Percentiles rank a stretch among this genome's conserved stretches.
Evolutionary conservation across 2,113 vertebrate species (phyloP).

Genomic region (Toxotes chatareus): DNA sequence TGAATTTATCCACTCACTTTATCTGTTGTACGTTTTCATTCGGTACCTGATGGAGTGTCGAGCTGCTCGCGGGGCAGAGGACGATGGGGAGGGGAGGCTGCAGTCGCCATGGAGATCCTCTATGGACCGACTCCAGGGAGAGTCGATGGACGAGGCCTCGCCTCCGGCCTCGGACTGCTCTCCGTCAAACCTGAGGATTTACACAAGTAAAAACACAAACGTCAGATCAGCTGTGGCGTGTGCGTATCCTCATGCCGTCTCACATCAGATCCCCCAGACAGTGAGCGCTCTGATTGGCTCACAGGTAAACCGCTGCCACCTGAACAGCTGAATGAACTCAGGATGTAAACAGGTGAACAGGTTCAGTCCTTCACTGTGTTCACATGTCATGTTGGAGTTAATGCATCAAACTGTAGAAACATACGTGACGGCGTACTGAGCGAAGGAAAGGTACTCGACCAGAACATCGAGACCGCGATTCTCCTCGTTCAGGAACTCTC

Average conservation of each 20-base stretch:
- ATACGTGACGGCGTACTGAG: slow-evolving; percentile 98
- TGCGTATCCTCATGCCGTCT: no score
- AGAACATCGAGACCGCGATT: slow-evolving; percentile 96
- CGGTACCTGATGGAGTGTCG: slow-evolving; percentile 88
- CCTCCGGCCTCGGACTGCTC: slow-evolving; percentile 90
- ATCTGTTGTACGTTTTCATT: background rate
- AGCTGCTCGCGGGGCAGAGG: slow-evolving; percentile 87
- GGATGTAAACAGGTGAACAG: no score
- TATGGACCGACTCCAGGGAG: slow-evolving; percentile 96
- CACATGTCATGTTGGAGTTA: no score
- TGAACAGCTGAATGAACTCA: no score
- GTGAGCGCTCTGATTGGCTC: no score
- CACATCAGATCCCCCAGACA: no score
- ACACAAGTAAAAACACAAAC: no score
- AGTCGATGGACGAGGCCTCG: slow-evolving; percentile 91
- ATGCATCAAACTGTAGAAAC: slow-evolving; percentile 63
- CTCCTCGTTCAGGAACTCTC: slow-evolving; percentile 98
- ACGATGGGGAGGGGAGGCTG: slow-evolving; percentile 91
- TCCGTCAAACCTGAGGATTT: slow-evolving; percentile 90
- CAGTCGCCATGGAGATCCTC: slow-evolving; percentile 96
- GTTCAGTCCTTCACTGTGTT: no score
- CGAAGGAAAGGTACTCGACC: slow-evolving; percentile 97
- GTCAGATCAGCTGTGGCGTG: no score
- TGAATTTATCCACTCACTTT: background rate
- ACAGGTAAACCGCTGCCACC: no score